Percentiles rank a stretch among this genome's conserved stretches.
Evolutionary conservation across 2,797 vertebrate species (phyloP).

Genomic region (Channallabes apus): DNA sequence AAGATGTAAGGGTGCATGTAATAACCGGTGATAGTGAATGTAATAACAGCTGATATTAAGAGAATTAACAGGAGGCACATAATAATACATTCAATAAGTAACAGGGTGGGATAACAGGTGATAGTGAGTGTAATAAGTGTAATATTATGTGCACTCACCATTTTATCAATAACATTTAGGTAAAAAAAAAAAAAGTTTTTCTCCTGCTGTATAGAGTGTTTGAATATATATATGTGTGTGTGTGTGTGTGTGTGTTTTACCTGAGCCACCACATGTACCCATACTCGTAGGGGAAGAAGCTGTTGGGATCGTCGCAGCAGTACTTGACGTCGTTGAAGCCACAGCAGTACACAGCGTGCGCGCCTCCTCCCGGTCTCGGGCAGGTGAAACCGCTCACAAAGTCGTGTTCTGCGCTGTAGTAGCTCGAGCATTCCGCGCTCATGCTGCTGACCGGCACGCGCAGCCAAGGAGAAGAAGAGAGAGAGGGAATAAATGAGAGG

Average conservation of each 20-base stretch:
- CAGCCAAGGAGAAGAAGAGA: neutral
- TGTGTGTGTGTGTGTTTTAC: conserved; percentile 64
- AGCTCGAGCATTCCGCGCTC: conserved; percentile 82
- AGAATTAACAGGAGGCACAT: too few relatives aligned
- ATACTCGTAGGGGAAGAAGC: conserved; percentile 90
- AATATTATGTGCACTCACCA: too few relatives aligned
- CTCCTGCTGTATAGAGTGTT: neutral
- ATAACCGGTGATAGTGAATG: too few relatives aligned
- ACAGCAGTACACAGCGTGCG: conserved; percentile 82
- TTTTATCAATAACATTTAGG: neutral
- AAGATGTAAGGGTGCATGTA: too few relatives aligned
- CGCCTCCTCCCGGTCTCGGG: conserved; percentile 76
- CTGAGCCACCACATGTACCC: conserved; percentile 94
- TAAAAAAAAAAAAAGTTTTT: neutral
- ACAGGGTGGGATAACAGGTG: too few relatives aligned
- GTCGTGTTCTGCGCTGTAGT: conserved; percentile 79
- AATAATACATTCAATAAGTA: too few relatives aligned
- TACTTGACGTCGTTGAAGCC: conserved; percentile 91
- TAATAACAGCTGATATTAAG: too few relatives aligned
- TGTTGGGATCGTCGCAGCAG: conserved; percentile 89
- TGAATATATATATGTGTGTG: conserved; percentile 1
- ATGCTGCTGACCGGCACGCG: conserved; percentile 67
- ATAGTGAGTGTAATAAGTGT: too few relatives aligned
- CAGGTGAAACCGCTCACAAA: conserved; percentile 82
- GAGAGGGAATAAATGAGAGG: neutral